Conservation (phyloP, 2,888 invertebrate species). For the Philereme transversata region DNA sequence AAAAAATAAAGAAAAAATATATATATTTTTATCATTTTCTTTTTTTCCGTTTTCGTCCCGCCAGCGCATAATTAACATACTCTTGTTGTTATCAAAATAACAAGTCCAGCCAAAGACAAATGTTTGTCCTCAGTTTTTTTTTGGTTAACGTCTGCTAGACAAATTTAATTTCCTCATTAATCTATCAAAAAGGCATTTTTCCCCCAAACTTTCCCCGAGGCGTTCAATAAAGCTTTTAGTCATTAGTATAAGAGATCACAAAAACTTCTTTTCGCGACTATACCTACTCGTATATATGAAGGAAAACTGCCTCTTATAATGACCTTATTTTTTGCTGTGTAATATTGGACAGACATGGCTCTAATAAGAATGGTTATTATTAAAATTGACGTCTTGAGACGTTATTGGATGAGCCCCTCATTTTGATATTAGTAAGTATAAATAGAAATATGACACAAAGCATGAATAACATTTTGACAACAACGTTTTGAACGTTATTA, state of each 20-base stretch:
- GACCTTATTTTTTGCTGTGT: slow-evolving; percentile 46
- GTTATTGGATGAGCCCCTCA: neutral
- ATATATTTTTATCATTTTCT: too few relatives aligned
- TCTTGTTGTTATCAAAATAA: too few relatives aligned
- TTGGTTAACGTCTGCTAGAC: too few relatives aligned
- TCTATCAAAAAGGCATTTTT: slow-evolving; percentile 9
- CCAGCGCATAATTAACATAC: too few relatives aligned
- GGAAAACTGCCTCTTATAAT: slow-evolving; percentile 44
- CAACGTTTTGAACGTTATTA: too few relatives aligned
- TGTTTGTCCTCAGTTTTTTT: too few relatives aligned
- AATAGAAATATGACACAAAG: too few relatives aligned
- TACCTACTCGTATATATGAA: slow-evolving; percentile 48
- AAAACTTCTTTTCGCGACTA: slow-evolving; percentile 33
- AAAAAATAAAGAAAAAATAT: too few relatives aligned
- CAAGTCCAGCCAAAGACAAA: too few relatives aligned
- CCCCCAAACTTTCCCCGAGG: slow-evolving; percentile 9
- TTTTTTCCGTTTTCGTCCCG: too few relatives aligned
- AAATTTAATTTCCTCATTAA: neutral
- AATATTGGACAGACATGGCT: slow-evolving; percentile 30
- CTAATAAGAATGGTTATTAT: slow-evolving; percentile 28
- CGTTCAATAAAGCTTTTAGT: slow-evolving; percentile 12
- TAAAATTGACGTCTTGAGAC: slow-evolving; percentile 22
- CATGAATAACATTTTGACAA: too few relatives aligned
- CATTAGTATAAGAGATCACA: slow-evolving; percentile 21
- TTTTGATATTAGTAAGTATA: too few relatives aligned